These are phyloP conservation scores for Kradibia gibbosae DNA, from an alignment of 1,140 invertebrate genomes.

Conservation along the genomic window DNA sequence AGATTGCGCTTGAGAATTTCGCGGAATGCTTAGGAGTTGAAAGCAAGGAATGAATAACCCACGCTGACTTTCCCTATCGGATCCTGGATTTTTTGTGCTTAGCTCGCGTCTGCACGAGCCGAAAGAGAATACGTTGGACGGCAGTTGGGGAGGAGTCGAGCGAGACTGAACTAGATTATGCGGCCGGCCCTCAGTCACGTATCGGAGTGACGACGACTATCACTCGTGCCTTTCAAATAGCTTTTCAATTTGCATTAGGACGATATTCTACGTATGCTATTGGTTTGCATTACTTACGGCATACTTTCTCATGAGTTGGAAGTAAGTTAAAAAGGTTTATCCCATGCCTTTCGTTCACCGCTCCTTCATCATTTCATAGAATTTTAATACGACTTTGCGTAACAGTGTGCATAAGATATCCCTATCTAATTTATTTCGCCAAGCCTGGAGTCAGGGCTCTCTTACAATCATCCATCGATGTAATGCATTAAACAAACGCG, in stretches of 20 bases:
- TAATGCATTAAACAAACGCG: too few species aligned
- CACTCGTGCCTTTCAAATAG: background rate
- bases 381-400: too few species aligned
- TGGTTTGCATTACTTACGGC: too few species aligned
- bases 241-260: background rate
- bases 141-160: background rate
- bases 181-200: background rate
- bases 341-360: too few species aligned
- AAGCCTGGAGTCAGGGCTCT: too few species aligned
- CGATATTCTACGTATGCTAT: background rate
- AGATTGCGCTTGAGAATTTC: conserved; percentile 48
- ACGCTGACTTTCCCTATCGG: conserved; percentile 40
- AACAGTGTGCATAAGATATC: too few species aligned
- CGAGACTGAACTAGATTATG: background rate
- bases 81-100: conserved; percentile 53
- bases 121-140: conserved; percentile 55
- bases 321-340: too few species aligned
- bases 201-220: background rate
- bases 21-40: conserved; percentile 52
- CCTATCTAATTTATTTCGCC: too few species aligned
- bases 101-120: conserved; percentile 55
- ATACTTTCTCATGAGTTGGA: too few species aligned
- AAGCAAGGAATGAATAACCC: conserved; percentile 7
- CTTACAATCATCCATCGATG: too few species aligned
- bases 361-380: too few species aligned